Conservation (phyloP, 2,797 vertebrate genomes). For the Eremophila alpestris region DNA sequence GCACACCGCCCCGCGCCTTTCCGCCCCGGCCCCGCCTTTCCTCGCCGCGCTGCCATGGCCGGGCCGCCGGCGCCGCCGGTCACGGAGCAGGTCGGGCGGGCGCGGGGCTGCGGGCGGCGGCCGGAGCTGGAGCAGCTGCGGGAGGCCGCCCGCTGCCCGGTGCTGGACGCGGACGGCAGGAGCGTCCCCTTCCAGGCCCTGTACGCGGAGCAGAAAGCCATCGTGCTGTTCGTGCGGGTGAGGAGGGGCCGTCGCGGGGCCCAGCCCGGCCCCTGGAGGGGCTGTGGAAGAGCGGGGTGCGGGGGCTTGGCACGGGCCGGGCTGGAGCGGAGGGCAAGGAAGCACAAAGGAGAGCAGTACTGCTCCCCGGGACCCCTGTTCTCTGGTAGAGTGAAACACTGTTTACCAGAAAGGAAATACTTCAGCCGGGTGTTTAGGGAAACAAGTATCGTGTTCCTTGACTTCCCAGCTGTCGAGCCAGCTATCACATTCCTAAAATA, state of each 20-base stretch:
- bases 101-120: background rate
- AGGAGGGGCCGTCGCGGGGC: conserved; percentile 24
- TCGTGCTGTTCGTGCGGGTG: conserved; percentile 92
- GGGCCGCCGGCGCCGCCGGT: conserved; percentile 43
- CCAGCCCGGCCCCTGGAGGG: background rate
- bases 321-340: background rate
- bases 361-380: background rate
- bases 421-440: background rate
- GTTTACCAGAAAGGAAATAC: background rate
- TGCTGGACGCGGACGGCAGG: conserved; percentile 80
- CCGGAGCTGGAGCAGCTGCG: conserved; percentile 40
- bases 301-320: accelerated
- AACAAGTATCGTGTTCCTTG: background rate
- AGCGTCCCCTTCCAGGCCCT: conserved; percentile 78
- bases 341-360: accelerated
- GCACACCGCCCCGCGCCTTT: background rate
- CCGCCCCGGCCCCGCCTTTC: background rate
- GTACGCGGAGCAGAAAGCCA: conserved; percentile 80
- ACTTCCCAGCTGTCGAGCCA: background rate
- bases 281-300: background rate
- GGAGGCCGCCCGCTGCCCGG: conserved; percentile 74
- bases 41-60: background rate
- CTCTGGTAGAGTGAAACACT: background rate
- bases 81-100: conserved; percentile 78
- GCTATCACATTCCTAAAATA: background rate